Conservation (phyloP, 2,888 invertebrate genomes). For the Craniophora ligustri region DNA sequence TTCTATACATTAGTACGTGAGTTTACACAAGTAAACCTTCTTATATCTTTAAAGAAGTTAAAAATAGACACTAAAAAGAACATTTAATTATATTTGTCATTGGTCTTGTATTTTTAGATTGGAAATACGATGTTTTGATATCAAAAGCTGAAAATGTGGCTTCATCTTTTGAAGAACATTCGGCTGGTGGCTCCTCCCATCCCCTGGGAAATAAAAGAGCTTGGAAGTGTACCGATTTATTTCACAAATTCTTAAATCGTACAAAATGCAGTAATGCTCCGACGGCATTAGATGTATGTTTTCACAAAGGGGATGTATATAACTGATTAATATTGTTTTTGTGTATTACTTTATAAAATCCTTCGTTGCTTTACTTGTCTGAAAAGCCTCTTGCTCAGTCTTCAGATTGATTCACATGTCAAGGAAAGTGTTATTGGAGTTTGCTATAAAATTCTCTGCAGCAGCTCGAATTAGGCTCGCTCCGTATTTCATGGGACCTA, state of each 20-base stretch:
- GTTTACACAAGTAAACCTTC: no score
- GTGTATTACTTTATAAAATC: background rate
- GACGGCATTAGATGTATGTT: conserved; percentile 25
- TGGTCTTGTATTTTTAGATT: conserved; percentile 20
- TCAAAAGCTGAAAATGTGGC: conserved; percentile 25
- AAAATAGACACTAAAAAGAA: no score
- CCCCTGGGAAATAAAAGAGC: conserved; percentile 51
- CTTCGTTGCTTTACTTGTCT: no score
- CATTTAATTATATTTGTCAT: no score
- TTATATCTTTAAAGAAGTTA: no score
- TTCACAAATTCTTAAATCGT: conserved; percentile 40
- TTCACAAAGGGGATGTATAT: conserved; percentile 1
- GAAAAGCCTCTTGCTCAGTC: no score
- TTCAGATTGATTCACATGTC: no score
- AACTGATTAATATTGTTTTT: background rate
- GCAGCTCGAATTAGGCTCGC: no score
- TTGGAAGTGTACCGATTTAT: conserved; percentile 42
- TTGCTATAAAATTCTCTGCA: no score
- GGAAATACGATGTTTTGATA: conserved; percentile 15
- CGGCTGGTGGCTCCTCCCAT: conserved; percentile 26
- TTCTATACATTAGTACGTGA: no score
- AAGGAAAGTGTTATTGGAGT: no score
- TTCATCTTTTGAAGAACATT: conserved; percentile 40
- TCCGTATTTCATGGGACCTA: no score
- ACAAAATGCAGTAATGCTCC: conserved; percentile 36